Evolutionary conservation across 2,797 vertebrate species (phyloP).

Genomic region (Iguana delicatissima): DNA sequence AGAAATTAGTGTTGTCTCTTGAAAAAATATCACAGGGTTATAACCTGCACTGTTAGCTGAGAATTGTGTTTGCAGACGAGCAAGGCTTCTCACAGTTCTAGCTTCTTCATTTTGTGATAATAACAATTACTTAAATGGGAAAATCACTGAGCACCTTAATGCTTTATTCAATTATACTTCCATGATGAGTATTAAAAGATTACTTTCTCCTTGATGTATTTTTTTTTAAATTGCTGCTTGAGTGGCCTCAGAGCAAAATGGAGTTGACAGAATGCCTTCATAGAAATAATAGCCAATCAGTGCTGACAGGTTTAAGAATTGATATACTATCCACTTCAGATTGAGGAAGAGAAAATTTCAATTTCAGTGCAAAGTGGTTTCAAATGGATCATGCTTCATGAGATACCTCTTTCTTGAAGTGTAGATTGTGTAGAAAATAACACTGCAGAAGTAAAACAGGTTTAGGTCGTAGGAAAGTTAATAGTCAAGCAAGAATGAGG

Average conservation of each 20-base stretch:
- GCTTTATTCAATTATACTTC: slow-evolving; percentile 13
- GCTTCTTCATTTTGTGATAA: slow-evolving; percentile 18
- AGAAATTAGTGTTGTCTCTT: not conserved
- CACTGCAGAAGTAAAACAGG: not conserved
- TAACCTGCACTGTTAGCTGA: not conserved
- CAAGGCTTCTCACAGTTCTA: not conserved
- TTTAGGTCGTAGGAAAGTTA: not conserved
- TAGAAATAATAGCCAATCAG: slow-evolving; percentile 27
- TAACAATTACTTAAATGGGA: slow-evolving; percentile 25
- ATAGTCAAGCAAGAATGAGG: not conserved
- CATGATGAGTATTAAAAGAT: slow-evolving; percentile 18
- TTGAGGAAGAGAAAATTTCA: slow-evolving; percentile 3
- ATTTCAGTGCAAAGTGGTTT: slow-evolving; percentile 6
- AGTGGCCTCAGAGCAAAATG: slow-evolving; percentile 19
- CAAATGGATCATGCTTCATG: not conserved
- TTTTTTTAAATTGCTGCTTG: slow-evolving; percentile 22
- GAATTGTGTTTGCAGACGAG: slow-evolving; percentile 10
- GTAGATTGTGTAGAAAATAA: not conserved
- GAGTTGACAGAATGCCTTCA: not conserved
- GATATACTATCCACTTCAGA: slow-evolving; percentile 24
- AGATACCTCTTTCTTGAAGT: not conserved
- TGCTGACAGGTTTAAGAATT: slow-evolving; percentile 9
- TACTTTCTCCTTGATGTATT: slow-evolving; percentile 19
- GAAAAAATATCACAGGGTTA: not conserved
- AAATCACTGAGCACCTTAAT: slow-evolving; percentile 15